Base-by-base conservation (phyloP, 2,888 invertebrate species). In the Apamea monoglypha region DNA sequence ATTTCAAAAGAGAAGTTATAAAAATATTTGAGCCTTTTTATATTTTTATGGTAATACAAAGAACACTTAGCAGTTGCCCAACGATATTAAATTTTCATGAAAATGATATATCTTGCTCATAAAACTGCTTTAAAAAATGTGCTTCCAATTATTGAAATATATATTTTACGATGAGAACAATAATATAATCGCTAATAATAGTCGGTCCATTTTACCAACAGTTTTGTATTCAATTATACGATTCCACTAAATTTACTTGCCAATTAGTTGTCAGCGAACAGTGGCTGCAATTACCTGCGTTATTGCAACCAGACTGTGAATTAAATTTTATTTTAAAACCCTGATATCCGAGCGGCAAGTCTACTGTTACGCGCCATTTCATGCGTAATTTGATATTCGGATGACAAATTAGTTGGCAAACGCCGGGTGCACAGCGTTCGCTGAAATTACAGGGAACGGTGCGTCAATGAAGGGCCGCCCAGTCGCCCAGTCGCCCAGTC, bases 381-480 rank as follows among this genome's bases (percentile, higher is more conserved):
- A 93, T 93, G 94, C 94, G 96, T 96, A 96, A 96, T 96, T 96
- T 95, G 96, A 96, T 96, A 96, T 96, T 95, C 95, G 94, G 94
- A 95, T 96, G 96, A 96, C 96, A 96, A 96, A 96, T 96, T 96
- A 96, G 96, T 95, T 94, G 92, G 92, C 93, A 92, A 92, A 92
- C 94, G 94, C 92, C 91, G 92, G 92, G 92, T 92, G 91, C 92
- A 90, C 91, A 90, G 88, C 89, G 91, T 80, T 88, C 90, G 90
- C 91, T 92, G 91, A 95, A 96, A 96, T 96, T 96, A 96, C 95
- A 96, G 96, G 94, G 95, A 91, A 92, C 89, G 87, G 87, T 81
- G 88, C 86, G 86, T 88, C 89, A 82, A 87, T 88, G 87, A 86
- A 82, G 85, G 87, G 83, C 76, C 63, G 75, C 73, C 76, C 74